Evolutionary conservation across 2,113 vertebrate genomes (phyloP).

Genomic region (Odobenus rosmarus): DNA sequence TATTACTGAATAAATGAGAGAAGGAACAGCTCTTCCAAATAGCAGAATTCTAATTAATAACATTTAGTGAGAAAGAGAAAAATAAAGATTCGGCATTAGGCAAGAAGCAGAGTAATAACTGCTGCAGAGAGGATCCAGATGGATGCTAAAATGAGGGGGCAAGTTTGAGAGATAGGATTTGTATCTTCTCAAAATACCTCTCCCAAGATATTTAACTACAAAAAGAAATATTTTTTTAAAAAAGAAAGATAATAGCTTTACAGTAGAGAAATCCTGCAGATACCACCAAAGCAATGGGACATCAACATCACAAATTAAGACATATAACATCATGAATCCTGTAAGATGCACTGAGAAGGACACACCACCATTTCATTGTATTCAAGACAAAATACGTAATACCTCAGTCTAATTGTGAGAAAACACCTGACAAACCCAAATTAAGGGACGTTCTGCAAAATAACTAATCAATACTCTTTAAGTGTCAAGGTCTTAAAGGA

Average conservation of each 20-base stretch:
- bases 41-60: not conserved
- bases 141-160: not conserved
- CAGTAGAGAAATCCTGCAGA: not conserved
- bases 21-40: not conserved
- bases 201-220: not conserved
- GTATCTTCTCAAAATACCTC: not conserved
- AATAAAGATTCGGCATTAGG: not conserved
- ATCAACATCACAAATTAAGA: not conserved
- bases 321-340: not conserved
- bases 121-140: not conserved
- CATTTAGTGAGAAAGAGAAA: not conserved
- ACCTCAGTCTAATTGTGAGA: not conserved
- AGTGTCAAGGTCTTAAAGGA: not conserved
- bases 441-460: not conserved
- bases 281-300: not conserved
- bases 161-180: constrained; percentile 3
- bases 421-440: not conserved
- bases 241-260: not conserved
- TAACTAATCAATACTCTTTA: not conserved
- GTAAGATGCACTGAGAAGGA: not conserved
- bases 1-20: not conserved
- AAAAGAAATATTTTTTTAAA: not conserved
- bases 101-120: not conserved
- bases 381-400: not conserved
- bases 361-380: not conserved